phyloP scores from a whole-genome alignment of 2,888 invertebrate species.

The Aspidiotus rigidus region DNA sequence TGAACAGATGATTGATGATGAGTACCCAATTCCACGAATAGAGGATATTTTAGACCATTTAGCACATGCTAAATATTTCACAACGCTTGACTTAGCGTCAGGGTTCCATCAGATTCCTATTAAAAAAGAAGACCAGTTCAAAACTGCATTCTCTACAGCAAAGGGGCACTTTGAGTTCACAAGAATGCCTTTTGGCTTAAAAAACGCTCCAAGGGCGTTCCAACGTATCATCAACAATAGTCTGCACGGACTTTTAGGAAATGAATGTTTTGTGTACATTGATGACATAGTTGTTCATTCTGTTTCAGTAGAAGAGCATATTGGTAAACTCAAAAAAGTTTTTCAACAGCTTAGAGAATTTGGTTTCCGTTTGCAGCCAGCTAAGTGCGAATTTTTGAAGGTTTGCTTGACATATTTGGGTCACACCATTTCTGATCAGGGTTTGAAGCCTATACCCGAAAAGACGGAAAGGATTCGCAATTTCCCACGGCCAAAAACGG shows the following conservation, averaged over 20 bases:
- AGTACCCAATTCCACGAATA: constrained; percentile 37
- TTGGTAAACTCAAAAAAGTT: constrained; percentile 15
- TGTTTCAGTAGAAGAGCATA: constrained; percentile 19
- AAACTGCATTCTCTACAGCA: constrained; percentile 25
- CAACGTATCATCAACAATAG: constrained; percentile 40
- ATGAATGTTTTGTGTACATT: constrained; percentile 35
- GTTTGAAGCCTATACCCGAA: neutral
- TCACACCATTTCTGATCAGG: neutral
- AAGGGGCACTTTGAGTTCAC: constrained; percentile 38
- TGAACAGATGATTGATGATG: constrained; percentile 9
- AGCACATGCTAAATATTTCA: constrained; percentile 38
- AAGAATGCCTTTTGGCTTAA: constrained; percentile 40
- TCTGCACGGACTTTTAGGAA: constrained; percentile 38
- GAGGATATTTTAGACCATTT: constrained; percentile 39
- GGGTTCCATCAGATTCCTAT: constrained; percentile 40
- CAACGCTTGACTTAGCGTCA: constrained; percentile 39
- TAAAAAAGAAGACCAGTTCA: neutral
- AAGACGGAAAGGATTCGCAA: neutral
- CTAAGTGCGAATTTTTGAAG: constrained; percentile 25
- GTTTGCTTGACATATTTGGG: too few relatives aligned
- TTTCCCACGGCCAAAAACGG: neutral
- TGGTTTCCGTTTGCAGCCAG: constrained; percentile 29
- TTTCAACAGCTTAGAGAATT: constrained; percentile 22
- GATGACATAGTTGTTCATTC: constrained; percentile 37
- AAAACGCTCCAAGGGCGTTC: constrained; percentile 41